Percentiles rank a stretch among this genome's conserved stretches.
These are phyloP conservation scores for Scaptomyza caliginosa DNA, from an alignment of 2,888 invertebrate genomes.

Conservation along the genomic window DNA sequence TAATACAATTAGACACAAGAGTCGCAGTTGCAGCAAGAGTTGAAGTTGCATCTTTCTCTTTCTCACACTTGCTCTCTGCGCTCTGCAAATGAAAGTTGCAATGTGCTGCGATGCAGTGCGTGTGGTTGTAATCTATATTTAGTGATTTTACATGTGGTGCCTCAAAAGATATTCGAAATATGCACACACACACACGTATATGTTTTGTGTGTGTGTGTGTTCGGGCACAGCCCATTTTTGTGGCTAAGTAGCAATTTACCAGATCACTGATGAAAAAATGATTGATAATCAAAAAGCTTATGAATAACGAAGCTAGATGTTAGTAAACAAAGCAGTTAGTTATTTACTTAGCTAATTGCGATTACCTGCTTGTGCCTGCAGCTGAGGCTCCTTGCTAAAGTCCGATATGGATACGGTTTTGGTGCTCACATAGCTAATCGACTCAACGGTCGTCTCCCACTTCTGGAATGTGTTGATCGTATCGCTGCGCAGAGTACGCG, in stretches of 20 bases:
- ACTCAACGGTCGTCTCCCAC: slow-evolving; percentile 84
- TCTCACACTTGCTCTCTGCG: not conserved
- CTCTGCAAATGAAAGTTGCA: slow-evolving; percentile 72
- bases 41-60: slow-evolving; percentile 2
- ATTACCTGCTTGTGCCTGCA: slow-evolving; percentile 64
- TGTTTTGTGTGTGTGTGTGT: slow-evolving; percentile 1
- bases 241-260: slow-evolving; percentile 65
- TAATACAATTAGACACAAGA: slow-evolving; percentile 69
- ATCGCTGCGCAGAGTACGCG: slow-evolving; percentile 79
- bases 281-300: slow-evolving; percentile 41
- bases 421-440: slow-evolving; percentile 83
- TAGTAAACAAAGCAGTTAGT: slow-evolving; percentile 47
- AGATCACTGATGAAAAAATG: slow-evolving; percentile 56
- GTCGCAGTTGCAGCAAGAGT: slow-evolving; percentile 26
- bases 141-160: slow-evolving; percentile 78
- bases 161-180: slow-evolving; percentile 74
- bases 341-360: not conserved
- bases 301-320: slow-evolving; percentile 46
- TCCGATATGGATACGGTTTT: slow-evolving; percentile 81
- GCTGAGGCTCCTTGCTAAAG: slow-evolving; percentile 59
- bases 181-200: slow-evolving; percentile 32
- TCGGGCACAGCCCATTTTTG: slow-evolving; percentile 59
- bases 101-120: slow-evolving; percentile 72
- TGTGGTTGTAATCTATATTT: slow-evolving; percentile 82
- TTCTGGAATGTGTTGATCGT: slow-evolving; percentile 83